Conservation (phyloP, 2,797 vertebrate genomes). For the Corythornis leucogaster region DNA sequence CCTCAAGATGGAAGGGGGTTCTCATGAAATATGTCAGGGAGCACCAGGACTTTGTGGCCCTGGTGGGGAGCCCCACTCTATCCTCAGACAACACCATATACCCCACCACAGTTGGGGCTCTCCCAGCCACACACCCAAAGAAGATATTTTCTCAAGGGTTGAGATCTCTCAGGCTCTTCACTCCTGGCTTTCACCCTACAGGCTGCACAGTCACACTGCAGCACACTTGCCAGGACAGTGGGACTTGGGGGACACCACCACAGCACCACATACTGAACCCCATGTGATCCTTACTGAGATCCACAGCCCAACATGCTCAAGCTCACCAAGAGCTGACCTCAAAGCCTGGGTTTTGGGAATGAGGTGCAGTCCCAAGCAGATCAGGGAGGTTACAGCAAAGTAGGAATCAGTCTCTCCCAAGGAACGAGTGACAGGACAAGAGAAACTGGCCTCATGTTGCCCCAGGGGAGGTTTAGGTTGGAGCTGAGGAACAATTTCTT, state of each 20-base stretch:
- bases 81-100: background rate
- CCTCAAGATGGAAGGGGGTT: rapidly evolving
- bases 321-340: background rate
- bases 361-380: no score
- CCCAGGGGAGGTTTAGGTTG: background rate
- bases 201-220: background rate
- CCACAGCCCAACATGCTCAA: background rate
- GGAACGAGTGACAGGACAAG: background rate
- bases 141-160: background rate
- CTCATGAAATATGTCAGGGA: rapidly evolving
- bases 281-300: rapidly evolving
- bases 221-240: background rate
- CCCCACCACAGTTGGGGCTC: background rate
- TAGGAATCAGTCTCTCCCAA: background rate
- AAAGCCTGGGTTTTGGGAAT: background rate
- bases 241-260: rapidly evolving
- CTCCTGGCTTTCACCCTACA: background rate
- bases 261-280: background rate
- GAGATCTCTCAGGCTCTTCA: background rate
- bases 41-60: background rate
- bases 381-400: background rate
- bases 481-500: no score
- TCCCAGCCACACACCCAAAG: background rate
- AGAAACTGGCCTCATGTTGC: background rate
- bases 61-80: background rate